Percentiles rank a stretch among this genome's conserved stretches.
phyloP scores from a whole-genome alignment of 2,113 vertebrate genomes.

The Chinchilla lanigera region DNA sequence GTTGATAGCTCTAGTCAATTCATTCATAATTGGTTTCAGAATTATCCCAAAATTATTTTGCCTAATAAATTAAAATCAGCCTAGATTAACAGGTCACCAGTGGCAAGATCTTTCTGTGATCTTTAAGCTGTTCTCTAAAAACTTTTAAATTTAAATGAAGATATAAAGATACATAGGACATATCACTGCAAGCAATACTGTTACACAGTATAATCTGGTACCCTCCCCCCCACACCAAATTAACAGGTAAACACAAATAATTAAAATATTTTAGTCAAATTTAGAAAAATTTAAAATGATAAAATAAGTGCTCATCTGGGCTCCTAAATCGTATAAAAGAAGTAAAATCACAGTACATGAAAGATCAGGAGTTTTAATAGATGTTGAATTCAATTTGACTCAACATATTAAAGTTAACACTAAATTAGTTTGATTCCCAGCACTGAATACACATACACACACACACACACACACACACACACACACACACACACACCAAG shows the following conservation, averaged over 20 bases:
- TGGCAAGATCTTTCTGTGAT: neutral
- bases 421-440: neutral
- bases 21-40: slow-evolving; percentile 6
- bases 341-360: neutral
- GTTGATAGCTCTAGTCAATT: neutral
- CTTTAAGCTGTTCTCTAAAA: neutral
- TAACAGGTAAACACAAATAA: neutral
- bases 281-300: neutral
- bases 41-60: slow-evolving; percentile 35
- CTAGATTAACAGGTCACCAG: neutral
- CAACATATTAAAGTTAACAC: neutral
- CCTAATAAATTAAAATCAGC: slow-evolving; percentile 36
- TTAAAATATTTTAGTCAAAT: slow-evolving; percentile 22
- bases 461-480: neutral
- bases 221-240: neutral
- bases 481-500: neutral
- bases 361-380: neutral
- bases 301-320: neutral
- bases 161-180: neutral
- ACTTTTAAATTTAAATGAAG: slow-evolving; percentile 8
- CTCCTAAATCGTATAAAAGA: slow-evolving; percentile 7
- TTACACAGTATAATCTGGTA: neutral
- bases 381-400: slow-evolving; percentile 28
- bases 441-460: neutral
- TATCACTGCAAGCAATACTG: neutral